phyloP scores from a whole-genome alignment of 2,888 invertebrate genomes.

The Ochropleura plecta region DNA sequence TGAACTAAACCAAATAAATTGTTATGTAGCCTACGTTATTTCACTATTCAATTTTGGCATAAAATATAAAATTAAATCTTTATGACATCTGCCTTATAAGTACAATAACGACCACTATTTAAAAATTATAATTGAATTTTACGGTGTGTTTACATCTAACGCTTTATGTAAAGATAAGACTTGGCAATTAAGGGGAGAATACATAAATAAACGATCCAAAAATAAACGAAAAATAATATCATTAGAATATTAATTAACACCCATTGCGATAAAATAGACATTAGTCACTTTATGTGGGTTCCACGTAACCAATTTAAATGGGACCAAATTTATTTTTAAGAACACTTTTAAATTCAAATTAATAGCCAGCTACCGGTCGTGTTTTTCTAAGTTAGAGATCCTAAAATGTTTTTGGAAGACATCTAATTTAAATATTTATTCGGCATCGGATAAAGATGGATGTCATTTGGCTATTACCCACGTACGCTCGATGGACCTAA shows the following conservation, averaged over 20 bases:
- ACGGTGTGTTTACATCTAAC: slow-evolving; percentile 39
- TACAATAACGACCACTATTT: slow-evolving; percentile 9
- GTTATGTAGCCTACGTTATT: background rate
- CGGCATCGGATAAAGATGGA: slow-evolving; percentile 80
- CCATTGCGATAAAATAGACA: slow-evolving; percentile 61
- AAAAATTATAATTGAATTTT: slow-evolving; percentile 26
- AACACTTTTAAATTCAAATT: slow-evolving; percentile 66
- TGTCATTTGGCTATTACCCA: slow-evolving; percentile 81
- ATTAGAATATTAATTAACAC: slow-evolving; percentile 64
- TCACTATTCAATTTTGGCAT: background rate
- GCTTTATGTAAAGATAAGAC: slow-evolving; percentile 43
- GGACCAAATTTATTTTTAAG: slow-evolving; percentile 59
- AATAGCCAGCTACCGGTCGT: slow-evolving; percentile 64
- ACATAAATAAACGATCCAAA: slow-evolving; percentile 15
- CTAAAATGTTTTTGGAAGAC: slow-evolving; percentile 63
- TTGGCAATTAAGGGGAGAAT: slow-evolving; percentile 24
- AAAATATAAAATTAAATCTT: background rate
- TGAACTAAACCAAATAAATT: background rate
- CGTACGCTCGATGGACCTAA: slow-evolving; percentile 82
- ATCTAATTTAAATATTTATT: slow-evolving; percentile 75
- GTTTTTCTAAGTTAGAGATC: slow-evolving; percentile 51
- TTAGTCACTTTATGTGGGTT: slow-evolving; percentile 59
- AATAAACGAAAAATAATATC: slow-evolving; percentile 38
- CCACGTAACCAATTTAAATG: slow-evolving; percentile 58
- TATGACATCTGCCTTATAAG: background rate